Evolutionary conservation across 2,888 invertebrate genomes (phyloP).

Genomic region (Euclidia mi): DNA sequence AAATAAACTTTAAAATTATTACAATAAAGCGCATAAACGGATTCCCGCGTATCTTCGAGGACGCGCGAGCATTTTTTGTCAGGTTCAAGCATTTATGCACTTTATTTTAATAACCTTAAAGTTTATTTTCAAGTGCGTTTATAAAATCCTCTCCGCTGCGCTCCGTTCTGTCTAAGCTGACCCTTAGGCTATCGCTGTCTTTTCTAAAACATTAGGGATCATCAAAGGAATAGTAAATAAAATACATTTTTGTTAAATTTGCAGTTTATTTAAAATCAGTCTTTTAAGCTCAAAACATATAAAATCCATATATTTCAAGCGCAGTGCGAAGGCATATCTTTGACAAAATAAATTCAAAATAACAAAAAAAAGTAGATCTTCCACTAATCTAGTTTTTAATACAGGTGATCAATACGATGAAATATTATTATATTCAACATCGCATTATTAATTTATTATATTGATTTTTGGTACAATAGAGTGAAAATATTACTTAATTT

Average conservation of each 20-base stretch:
- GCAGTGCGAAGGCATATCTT: conserved; percentile 7
- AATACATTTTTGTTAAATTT: conserved; percentile 37
- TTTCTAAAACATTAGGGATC: too few species aligned
- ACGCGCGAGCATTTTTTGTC: too few species aligned
- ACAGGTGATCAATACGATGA: background rate
- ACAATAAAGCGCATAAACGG: too few species aligned
- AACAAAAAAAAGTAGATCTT: conserved; percentile 12
- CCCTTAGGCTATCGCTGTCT: too few species aligned
- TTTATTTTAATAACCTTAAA: too few species aligned
- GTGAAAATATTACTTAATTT: conserved; percentile 8
- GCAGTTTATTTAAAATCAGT: conserved; percentile 58
- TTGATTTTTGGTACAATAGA: background rate
- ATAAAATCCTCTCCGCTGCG: too few species aligned
- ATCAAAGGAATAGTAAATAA: conserved; percentile 29
- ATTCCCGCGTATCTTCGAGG: too few species aligned
- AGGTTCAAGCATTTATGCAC: too few species aligned
- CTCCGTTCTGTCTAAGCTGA: too few species aligned
- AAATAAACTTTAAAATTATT: too few species aligned
- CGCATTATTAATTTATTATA: background rate
- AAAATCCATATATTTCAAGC: conserved; percentile 36
- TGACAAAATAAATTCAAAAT: conserved; percentile 31
- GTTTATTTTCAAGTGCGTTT: too few species aligned
- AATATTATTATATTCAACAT: background rate
- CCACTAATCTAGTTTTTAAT: conserved; percentile 4
- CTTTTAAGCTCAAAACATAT: conserved; percentile 42